Conservation (phyloP, 2,113 vertebrate species). For the Lanius ludovicianus region DNA sequence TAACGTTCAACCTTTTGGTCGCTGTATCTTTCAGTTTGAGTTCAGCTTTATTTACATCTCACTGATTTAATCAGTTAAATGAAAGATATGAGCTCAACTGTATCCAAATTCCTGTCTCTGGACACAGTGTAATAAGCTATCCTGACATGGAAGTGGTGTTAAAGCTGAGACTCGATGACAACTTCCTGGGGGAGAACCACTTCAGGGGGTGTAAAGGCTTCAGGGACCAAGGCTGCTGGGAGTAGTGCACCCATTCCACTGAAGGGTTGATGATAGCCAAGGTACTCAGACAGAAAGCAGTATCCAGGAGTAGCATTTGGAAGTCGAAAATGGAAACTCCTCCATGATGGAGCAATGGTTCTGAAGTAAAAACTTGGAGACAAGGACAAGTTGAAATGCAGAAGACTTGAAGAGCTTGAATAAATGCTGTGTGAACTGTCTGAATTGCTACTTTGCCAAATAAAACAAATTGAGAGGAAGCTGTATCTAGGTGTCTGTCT, state of each 20-base stretch:
- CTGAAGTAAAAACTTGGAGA: constrained; percentile 43
- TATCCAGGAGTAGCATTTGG: neutral
- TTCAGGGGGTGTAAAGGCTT: constrained; percentile 30
- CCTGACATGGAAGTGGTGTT: constrained; percentile 15
- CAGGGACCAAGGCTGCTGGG: constrained; percentile 54
- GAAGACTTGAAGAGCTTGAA: constrained; percentile 55
- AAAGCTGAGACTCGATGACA: neutral
- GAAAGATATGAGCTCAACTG: constrained; percentile 30
- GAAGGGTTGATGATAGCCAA: neutral
- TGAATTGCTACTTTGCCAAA: constrained; percentile 69
- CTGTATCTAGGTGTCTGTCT: neutral
- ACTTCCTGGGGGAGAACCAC: neutral
- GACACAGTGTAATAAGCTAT: constrained; percentile 40
- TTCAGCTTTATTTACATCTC: constrained; percentile 60
- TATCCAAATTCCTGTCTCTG: constrained; percentile 39
- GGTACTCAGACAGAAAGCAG: neutral
- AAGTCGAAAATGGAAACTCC: neutral
- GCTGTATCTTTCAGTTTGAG: constrained; percentile 49
- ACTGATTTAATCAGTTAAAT: constrained; percentile 32
- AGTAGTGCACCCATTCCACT: neutral
- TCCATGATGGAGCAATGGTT: constrained; percentile 23
- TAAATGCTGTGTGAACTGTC: constrained; percentile 64
- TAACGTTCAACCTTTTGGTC: constrained; percentile 49
- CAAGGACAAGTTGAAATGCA: constrained; percentile 25
- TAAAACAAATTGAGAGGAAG: constrained; percentile 59